Evolutionary conservation across 35 echinoderm and acorn worm species (phyloP).

Genomic region (Amphiura filiformis): DNA sequence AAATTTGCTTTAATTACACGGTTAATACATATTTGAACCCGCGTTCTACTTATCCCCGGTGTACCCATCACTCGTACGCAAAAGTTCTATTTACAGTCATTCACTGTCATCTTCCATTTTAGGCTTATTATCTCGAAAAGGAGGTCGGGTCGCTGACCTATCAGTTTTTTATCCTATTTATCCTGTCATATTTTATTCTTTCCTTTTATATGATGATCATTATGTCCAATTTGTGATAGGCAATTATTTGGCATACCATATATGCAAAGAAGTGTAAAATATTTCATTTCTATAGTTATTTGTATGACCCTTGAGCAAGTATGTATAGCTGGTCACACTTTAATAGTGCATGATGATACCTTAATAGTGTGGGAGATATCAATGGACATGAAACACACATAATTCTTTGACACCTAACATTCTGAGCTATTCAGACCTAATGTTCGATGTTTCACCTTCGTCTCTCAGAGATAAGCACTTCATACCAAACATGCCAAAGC

Average conservation of each 20-base stretch:
- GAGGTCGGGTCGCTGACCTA: slow-evolving; percentile 1
- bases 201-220: not conserved
- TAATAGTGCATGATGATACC: too few species aligned
- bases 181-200: not conserved
- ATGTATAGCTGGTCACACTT: too few species aligned
- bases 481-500: too few species aligned
- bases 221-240: not conserved
- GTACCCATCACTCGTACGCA: not conserved
- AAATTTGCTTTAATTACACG: not conserved
- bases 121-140: slow-evolving; percentile 6
- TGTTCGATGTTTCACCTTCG: too few species aligned
- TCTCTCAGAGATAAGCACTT: too few species aligned
- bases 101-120: slow-evolving; percentile 6
- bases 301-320: not conserved
- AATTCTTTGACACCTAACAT: too few species aligned
- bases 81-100: not conserved
- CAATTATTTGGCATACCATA: not conserved
- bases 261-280: not conserved
- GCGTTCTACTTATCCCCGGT: not conserved
- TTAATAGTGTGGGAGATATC: too few species aligned
- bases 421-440: too few species aligned
- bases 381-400: too few species aligned
- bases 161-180: slow-evolving; percentile 6
- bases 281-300: not conserved
- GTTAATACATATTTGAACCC: not conserved